Base-by-base conservation (phyloP, 1,140 invertebrate genomes). In the Scaptomyza graminum region DNA sequence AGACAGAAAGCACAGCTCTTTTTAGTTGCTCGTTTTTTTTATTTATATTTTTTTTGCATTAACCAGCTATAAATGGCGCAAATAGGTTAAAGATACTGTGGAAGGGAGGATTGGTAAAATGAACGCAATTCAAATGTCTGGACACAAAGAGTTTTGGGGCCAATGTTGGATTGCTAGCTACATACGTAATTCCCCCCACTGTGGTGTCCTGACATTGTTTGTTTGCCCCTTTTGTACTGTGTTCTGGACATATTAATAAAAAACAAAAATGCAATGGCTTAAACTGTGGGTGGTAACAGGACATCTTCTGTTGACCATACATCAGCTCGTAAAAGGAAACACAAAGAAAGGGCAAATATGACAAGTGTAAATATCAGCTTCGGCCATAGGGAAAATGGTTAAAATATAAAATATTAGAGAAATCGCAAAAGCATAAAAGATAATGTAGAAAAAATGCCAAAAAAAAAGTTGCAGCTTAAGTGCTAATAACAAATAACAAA, bases 281-380 rank as follows among this genome's bases (percentile, higher is more conserved):
- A 22, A 54, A 25, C 50, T 62, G n/a, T 50, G 59, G 59, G 46
- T 41, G 46, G 47, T 22, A 39, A 41, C 11, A 39, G 9, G n/a
- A 4, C 50, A 34, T 13, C 50, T 28, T 3, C 12, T 3, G 6
- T 52, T 52, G n/a, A 15, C 3, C 50, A 34, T 46, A 13, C 15
- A 22, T 25, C 18, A 11, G 22, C 13, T 34, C 49, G 25, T 34
- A 34, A 4, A 3, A 34, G n/a, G 7, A 31, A 51, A 13, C 11
- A 44, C 49, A 51, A 31, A 51, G 50, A 34, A 8, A 13, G n/a
- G 50, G 50, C 25, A 52, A 34, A 34, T 34, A 52, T 52, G 51
- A 12, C 9, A 37, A 16, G 9, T 18, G 13, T 31, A 52, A 52
- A 52, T n/a, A 46, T 18, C 12, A n/a, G 37, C 37, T 41, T 41